Percentiles rank a stretch among this genome's conserved stretches.
These are phyloP conservation scores for Scophthalmus maximus DNA, from an alignment of 2,113 vertebrate genomes.

Conservation along the genomic window DNA sequence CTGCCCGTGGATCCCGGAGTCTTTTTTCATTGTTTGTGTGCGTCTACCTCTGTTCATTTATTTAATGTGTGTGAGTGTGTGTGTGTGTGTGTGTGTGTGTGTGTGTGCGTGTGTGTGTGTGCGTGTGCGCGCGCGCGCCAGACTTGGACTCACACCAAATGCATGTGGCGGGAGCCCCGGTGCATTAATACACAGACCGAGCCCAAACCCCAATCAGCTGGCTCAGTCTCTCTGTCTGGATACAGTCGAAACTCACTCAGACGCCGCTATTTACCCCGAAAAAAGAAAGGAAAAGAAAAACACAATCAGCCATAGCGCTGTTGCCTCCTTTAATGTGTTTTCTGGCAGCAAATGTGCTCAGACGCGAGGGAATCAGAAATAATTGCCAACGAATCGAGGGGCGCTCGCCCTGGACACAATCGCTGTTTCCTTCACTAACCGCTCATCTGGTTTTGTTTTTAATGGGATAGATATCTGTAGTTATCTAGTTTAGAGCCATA, in stretches of 20 bases:
- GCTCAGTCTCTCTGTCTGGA: slow-evolving; percentile 50
- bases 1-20: slow-evolving; percentile 10
- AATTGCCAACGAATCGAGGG: slow-evolving; percentile 48
- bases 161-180: slow-evolving; percentile 44
- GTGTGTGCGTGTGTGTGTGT: slow-evolving; percentile 5
- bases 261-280: slow-evolving; percentile 44
- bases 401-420: slow-evolving; percentile 49
- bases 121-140: slow-evolving; percentile 31
- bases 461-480: slow-evolving; percentile 60
- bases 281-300: slow-evolving; percentile 1
- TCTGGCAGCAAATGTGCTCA: slow-evolving; percentile 37
- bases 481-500: slow-evolving; percentile 59
- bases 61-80: slow-evolving; percentile 2
- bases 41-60: too few relatives aligned
- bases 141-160: slow-evolving; percentile 40
- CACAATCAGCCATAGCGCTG: slow-evolving; percentile 41
- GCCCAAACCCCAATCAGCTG: slow-evolving; percentile 68
- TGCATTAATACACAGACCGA: slow-evolving; percentile 46
- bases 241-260: slow-evolving; percentile 15
- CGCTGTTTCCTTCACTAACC: slow-evolving; percentile 36
- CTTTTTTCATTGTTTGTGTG: slow-evolving; percentile 22
- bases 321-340: slow-evolving; percentile 32
- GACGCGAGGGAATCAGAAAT: slow-evolving; percentile 62
- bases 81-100: slow-evolving; percentile 15
- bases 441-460: slow-evolving; percentile 65